Percentiles rank a stretch among this genome's conserved stretches.
phyloP scores from a whole-genome alignment of 2,797 vertebrate genomes.

The Natrix natrix region DNA sequence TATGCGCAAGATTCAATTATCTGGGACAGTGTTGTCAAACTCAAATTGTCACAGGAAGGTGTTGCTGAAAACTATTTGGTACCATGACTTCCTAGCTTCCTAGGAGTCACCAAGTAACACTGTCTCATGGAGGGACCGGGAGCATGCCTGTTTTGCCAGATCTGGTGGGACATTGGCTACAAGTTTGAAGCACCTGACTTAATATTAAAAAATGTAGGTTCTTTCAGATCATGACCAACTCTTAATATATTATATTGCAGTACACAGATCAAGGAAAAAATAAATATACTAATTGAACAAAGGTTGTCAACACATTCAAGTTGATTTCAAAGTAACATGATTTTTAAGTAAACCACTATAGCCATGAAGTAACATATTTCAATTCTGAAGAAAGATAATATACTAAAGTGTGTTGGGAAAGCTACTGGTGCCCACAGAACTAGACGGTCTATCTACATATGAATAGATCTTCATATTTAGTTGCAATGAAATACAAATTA shows the following conservation, averaged over 20 bases:
- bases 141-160: neutral
- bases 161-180: neutral
- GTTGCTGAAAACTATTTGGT: neutral
- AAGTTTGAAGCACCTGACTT: neutral
- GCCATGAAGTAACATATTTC: neutral
- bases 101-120: neutral
- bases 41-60: neutral
- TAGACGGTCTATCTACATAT: neutral
- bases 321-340: neutral
- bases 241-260: neutral
- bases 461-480: neutral
- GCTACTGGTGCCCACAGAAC: neutral
- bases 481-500: neutral
- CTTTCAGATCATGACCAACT: neutral
- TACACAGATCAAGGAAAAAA: neutral
- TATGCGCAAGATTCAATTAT: neutral
- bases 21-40: neutral
- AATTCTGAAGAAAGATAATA: neutral
- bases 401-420: neutral
- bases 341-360: neutral
- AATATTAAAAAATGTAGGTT: neutral
- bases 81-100: neutral
- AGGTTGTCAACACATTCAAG: neutral
- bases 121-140: neutral
- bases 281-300: neutral